Base-by-base conservation (phyloP, 2,113 vertebrate genomes). In the Cisticola juncidis region DNA sequence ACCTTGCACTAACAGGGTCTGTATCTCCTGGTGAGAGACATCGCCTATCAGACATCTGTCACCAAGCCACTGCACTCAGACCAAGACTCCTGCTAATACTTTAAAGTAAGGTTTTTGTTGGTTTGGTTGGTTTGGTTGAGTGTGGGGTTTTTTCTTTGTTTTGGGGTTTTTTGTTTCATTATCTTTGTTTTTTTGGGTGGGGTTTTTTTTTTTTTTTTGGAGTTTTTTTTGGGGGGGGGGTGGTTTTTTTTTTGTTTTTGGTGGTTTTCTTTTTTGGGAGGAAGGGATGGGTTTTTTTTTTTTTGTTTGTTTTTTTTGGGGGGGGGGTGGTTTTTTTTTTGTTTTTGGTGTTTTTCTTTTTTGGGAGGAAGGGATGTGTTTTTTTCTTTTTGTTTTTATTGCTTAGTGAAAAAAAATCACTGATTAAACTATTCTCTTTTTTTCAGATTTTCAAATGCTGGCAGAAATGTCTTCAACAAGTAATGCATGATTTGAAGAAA, bases 361-460 rank as follows among this genome's bases (percentile, higher is more conserved):
- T 24, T 33, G 11, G 1, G 5, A 20, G 23, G 3, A 1, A n/a
- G 15, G 5, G 18, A 5, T 50, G 9, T 13, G 9, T 4, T 38
- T 28, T 19, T 4, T 12, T 38, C 6, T 66, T 22, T 64, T 11
- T 9, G 2, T 4, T 42, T 42, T 13, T 47, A 8, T 40, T 87
- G 5, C 9, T 54, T 29, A 69, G 60, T 38, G 22, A 35, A 12
- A 81, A 73, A 57, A 57, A 36, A 1, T 44, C n/a, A 62, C 2
- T 11, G 23, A 20, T 28, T 54, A 45, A 78, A 74, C 40, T 5
- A 65, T 53, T 26, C 4, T 42, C 3, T 14, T 36, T 50, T 64
- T 74, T 50, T n/a, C 44, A 47, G 33, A 51, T 56, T 94, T n/a
- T 60, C 29, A 71, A 18, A 50, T 56, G 48, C 33, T 53, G 13